Base-by-base conservation (phyloP, 2,888 invertebrate species). In the Platerodrilus igneus region DNA sequence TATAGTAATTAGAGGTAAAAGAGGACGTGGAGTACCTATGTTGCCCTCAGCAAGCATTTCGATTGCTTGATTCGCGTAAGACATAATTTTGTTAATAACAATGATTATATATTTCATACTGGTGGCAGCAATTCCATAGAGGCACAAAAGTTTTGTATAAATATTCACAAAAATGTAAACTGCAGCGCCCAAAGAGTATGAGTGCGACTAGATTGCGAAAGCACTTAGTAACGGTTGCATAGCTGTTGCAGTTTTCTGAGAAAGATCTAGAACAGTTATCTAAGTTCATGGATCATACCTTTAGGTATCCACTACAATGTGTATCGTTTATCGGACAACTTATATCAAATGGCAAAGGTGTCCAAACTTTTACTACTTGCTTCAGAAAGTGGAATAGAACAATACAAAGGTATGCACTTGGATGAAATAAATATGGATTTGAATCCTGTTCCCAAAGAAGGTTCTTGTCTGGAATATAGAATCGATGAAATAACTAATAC, bases 111-210 rank as follows among this genome's bases (percentile, higher is more conserved):
- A n/a, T n/a, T n/a, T n/a, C n/a, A n/a, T n/a, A n/a, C n/a, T n/a
- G n/a, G n/a, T n/a, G n/a, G n/a, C n/a, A n/a, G n/a, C n/a, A 30
- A 15, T 43, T 28, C 29, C 8, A 45, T 27, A n/a, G 48, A 22
- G 45, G 48, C 21, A 48, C 48, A 4, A 45, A 48, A 37, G 15
- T 46, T 21, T 11, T 50, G 18, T 14, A 38, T 8, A 50, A 50
- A 33, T 41, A 48, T 41, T 45, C 41, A 6, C 5, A 16, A 6
- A 41, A 46, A 16, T 44, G 44, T 46, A 39, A 27, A n/a, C 13
- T 30, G 2, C 15, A 46, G 10, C 17, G 22, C 9, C 40, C 40
- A 4, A 25, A 17, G 3, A 33, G 39, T 30, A 33, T 39, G 5
- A 39, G 20, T n/a, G 48, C 48, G 2, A 48, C 50, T 17, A 31